Conservation (phyloP, 1,140 invertebrate species). For the Drosophila ambigua region DNA sequence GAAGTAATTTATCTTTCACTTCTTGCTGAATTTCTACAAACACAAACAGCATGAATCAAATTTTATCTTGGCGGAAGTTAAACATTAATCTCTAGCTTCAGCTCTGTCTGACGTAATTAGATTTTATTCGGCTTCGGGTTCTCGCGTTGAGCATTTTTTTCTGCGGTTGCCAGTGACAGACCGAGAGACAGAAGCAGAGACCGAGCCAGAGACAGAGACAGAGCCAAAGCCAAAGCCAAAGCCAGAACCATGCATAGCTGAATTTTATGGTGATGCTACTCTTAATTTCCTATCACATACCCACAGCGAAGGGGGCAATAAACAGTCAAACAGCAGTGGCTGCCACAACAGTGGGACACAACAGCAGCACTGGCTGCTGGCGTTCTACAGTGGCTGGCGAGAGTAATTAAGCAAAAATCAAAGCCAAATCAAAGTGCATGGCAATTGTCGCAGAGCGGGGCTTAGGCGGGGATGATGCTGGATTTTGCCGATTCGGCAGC, state of each 20-base stretch:
- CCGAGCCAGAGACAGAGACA: too few relatives aligned
- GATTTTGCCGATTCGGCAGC: constrained; percentile 6
- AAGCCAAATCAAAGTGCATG: constrained; percentile 82
- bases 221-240: not conserved
- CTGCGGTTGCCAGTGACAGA: constrained; percentile 12
- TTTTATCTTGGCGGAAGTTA: constrained; percentile 36
- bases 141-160: constrained; percentile 13
- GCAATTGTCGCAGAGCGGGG: constrained; percentile 76
- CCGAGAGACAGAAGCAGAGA: not conserved
- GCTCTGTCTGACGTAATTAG: constrained; percentile 37
- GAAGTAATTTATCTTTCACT: constrained; percentile 20
- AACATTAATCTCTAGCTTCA: constrained; percentile 40
- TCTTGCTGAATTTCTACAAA: too few relatives aligned
- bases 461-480: constrained; percentile 51
- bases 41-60: constrained; percentile 26
- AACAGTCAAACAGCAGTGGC: constrained; percentile 22
- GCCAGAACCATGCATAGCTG: constrained; percentile 7
- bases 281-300: constrained; percentile 49
- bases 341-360: constrained; percentile 1
- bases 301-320: constrained; percentile 29
- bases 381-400: constrained; percentile 40
- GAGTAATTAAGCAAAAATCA: constrained; percentile 82
- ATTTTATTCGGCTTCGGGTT: constrained; percentile 41
- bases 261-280: constrained; percentile 21
- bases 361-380: too few relatives aligned